Evolutionary conservation across 2,113 vertebrate species (phyloP).

Genomic region (Lanius ludovicianus): DNA sequence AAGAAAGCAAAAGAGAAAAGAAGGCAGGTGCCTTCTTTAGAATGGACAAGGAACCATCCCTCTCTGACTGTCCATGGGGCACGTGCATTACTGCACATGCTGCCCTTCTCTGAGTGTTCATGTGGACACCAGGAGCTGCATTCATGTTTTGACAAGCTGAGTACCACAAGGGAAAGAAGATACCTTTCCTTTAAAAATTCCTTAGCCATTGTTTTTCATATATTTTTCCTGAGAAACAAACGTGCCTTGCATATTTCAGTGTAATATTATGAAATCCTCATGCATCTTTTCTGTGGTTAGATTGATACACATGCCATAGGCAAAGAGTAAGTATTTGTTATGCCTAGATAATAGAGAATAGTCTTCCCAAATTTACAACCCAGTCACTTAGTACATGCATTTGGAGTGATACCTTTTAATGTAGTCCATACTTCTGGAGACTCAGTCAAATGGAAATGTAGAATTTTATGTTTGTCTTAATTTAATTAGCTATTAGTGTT

Average conservation of each 20-base stretch:
- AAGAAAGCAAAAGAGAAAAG: not conserved
- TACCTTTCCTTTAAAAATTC: not conserved
- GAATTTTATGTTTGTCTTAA: not conserved
- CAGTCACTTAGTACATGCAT: not conserved
- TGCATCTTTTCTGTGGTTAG: not conserved
- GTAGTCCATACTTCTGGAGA: not conserved
- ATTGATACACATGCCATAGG: not conserved
- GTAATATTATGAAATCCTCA: not conserved
- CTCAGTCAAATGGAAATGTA: not conserved
- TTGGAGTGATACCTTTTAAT: not conserved
- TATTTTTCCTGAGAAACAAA: not conserved
- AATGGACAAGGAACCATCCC: not conserved
- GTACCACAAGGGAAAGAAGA: not conserved
- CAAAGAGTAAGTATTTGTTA: not conserved
- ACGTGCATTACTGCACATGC: not conserved
- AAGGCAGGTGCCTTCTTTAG: not conserved
- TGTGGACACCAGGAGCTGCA: not conserved
- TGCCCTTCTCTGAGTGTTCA: not conserved
- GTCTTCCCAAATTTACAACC: not conserved
- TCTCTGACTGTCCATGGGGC: not conserved
- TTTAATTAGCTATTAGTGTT: not conserved
- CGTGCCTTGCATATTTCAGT: not conserved
- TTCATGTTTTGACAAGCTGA: not conserved
- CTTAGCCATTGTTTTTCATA: not conserved
- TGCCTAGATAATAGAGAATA: not conserved